Conservation (phyloP, 2,888 invertebrate genomes). For the Lycia hirtaria region DNA sequence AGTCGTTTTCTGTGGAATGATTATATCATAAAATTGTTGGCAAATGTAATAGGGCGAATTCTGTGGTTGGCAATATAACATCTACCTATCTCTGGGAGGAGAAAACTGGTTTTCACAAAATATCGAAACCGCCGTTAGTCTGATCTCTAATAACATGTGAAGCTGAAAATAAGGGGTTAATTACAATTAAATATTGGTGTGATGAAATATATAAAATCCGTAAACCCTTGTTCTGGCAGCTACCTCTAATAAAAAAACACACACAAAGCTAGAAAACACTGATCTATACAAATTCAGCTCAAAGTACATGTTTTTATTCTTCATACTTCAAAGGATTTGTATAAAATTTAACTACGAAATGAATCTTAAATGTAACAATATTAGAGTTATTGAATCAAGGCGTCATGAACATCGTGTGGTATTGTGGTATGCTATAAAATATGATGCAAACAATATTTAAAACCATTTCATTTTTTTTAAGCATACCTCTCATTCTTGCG, state of each 20-base stretch:
- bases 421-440: not conserved
- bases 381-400: slow-evolving; percentile 1
- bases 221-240: slow-evolving; percentile 7
- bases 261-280: slow-evolving; percentile 10
- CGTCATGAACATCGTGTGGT: not conserved
- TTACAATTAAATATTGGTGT: not conserved
- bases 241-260: slow-evolving; percentile 1
- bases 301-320: not conserved
- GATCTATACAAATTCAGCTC: slow-evolving; percentile 1
- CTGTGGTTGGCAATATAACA: no score
- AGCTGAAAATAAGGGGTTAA: not conserved
- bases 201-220: slow-evolving; percentile 2
- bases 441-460: not conserved
- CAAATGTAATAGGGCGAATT: no score
- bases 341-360: slow-evolving; percentile 3
- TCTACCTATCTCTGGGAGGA: no score
- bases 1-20: no score
- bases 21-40: no score
- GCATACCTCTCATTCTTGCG: no score
- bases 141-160: not conserved
- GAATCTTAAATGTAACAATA: slow-evolving; percentile 1
- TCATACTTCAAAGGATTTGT: not conserved
- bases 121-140: no score
- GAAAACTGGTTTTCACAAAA: no score
- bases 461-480: no score